Evolutionary conservation across 2,113 vertebrate species (phyloP).

Genomic region (Mesocricetus auratus): DNA sequence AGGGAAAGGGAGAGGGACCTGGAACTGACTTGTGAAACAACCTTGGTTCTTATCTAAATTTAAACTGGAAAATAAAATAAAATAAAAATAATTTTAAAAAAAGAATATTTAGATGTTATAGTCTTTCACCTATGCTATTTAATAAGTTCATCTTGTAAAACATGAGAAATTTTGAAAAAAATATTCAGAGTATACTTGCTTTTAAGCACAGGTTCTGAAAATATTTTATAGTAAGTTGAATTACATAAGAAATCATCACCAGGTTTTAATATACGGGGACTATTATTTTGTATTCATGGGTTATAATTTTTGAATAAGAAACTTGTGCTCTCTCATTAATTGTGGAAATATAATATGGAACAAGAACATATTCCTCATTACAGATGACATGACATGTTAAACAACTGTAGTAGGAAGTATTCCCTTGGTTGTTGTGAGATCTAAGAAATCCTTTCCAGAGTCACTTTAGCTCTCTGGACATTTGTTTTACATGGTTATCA

Average conservation of each 20-base stretch:
- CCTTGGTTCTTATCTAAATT: too few species aligned
- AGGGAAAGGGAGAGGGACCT: too few species aligned
- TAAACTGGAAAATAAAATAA: too few species aligned
- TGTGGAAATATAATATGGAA: background rate
- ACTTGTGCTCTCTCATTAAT: background rate
- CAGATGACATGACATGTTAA: background rate
- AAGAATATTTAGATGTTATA: background rate
- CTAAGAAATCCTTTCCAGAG: background rate
- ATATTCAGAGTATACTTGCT: background rate
- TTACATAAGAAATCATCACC: background rate
- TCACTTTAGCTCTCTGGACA: background rate
- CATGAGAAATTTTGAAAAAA: background rate
- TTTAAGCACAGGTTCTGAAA: background rate
- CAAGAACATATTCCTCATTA: background rate
- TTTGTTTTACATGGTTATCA: background rate
- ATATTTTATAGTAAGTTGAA: background rate
- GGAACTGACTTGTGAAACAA: too few species aligned
- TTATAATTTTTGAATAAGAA: background rate
- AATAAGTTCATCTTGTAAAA: too few species aligned
- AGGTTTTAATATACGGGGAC: background rate
- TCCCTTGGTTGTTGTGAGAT: background rate
- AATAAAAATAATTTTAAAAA: too few species aligned
- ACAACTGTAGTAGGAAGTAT: background rate
- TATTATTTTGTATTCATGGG: slow-evolving; percentile 1
- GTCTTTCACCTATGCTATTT: background rate